Conservation (phyloP, 2,797 vertebrate genomes). For the Fringilla coelebs region DNA sequence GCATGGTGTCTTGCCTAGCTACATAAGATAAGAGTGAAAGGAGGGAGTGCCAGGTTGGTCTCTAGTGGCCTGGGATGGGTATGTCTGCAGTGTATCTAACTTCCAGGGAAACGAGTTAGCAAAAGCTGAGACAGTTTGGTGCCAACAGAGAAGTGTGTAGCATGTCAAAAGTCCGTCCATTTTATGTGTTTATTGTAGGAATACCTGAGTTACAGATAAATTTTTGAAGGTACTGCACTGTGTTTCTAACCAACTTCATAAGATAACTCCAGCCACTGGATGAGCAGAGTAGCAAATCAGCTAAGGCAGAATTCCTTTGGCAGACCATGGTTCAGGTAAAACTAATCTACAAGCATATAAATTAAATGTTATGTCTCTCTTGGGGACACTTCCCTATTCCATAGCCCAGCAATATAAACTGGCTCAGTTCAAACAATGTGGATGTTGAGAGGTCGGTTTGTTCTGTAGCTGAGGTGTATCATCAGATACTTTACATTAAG, state of each 20-base stretch:
- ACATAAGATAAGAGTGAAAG: neutral
- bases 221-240: neutral
- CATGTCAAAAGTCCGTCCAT: constrained; percentile 1
- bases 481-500: neutral
- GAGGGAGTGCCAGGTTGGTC: neutral
- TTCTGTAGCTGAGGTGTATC: neutral
- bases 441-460: neutral
- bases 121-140: neutral
- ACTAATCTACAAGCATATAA: constrained; percentile 1
- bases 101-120: neutral
- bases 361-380: constrained; percentile 7
- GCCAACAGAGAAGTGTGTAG: neutral
- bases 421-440: neutral
- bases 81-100: neutral
- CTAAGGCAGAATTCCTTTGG: constrained; percentile 10
- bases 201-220: neutral
- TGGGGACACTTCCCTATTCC: neutral
- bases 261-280: neutral
- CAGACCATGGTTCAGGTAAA: neutral
- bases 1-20: neutral
- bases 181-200: constrained; percentile 23
- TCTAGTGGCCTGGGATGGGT: neutral
- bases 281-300: neutral
- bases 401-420: neutral
- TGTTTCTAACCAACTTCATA: neutral